These are phyloP conservation scores for Altica lythri DNA, from an alignment of 2,888 invertebrate genomes.

Conservation along the genomic window DNA sequence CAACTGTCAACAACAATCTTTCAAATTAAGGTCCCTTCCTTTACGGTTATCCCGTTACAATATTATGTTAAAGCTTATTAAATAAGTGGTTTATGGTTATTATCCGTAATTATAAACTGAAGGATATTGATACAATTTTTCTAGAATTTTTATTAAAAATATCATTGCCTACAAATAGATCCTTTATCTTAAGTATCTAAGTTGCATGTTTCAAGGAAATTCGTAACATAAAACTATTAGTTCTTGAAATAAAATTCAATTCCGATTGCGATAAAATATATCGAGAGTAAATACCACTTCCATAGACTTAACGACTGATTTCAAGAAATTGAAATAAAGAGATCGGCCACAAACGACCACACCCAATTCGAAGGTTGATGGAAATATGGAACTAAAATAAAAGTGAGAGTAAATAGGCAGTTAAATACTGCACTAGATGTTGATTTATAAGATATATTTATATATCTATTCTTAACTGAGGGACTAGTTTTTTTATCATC, in stretches of 20 bases:
- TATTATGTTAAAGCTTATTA: not conserved
- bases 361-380: constrained; percentile 23
- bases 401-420: constrained; percentile 11
- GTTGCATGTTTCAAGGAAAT: constrained; percentile 1
- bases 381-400: constrained; percentile 13
- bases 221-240: constrained; percentile 1
- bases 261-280: constrained; percentile 12
- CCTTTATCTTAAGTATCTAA: not conserved
- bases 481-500: not conserved
- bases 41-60: not conserved
- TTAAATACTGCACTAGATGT: constrained; percentile 6
- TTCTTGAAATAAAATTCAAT: constrained; percentile 8
- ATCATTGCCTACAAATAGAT: not conserved
- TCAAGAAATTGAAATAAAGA: constrained; percentile 20
- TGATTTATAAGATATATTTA: not conserved
- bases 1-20: too few species aligned
- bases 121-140: not conserved
- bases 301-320: not conserved
- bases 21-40: not conserved
- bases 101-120: not conserved
- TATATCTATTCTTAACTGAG: not conserved
- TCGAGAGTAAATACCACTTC: constrained; percentile 6
- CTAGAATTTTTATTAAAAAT: not conserved
- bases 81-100: not conserved
- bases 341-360: not conserved